These are phyloP conservation scores for Aspidapion aeneum DNA, from an alignment of 2,888 invertebrate genomes.

Conservation along the genomic window DNA sequence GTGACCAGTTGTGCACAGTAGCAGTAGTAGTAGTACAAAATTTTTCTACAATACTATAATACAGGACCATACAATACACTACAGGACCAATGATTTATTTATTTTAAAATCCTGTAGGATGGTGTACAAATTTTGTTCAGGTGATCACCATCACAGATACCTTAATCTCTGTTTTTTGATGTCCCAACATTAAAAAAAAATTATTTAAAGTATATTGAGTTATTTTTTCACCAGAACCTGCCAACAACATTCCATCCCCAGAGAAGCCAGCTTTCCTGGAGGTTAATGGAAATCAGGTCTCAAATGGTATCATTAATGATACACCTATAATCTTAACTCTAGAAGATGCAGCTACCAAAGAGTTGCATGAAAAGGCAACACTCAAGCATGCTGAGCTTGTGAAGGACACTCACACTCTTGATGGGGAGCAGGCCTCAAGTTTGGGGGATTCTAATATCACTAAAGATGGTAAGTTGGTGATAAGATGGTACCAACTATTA, in stretches of 20 bases:
- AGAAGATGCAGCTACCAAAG: slow-evolving; percentile 32
- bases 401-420: slow-evolving; percentile 3
- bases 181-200: no score
- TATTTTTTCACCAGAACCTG: background rate
- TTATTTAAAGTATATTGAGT: no score
- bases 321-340: slow-evolving; percentile 33
- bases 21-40: no score
- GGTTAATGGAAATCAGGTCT: background rate
- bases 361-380: slow-evolving; percentile 30
- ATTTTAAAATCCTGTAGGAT: no score
- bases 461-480: background rate
- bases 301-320: slow-evolving; percentile 29
- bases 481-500: no score
- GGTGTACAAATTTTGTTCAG: no score
- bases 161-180: no score
- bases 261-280: background rate
- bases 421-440: slow-evolving; percentile 14
- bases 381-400: background rate
- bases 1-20: no score
- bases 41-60: no score
- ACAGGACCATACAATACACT: no score
- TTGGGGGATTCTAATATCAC: slow-evolving; percentile 9
- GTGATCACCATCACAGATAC: no score
- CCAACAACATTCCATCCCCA: background rate
- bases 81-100: no score